phyloP scores from a whole-genome alignment of 1,140 invertebrate species.

The Acromyrmex echinatior region DNA sequence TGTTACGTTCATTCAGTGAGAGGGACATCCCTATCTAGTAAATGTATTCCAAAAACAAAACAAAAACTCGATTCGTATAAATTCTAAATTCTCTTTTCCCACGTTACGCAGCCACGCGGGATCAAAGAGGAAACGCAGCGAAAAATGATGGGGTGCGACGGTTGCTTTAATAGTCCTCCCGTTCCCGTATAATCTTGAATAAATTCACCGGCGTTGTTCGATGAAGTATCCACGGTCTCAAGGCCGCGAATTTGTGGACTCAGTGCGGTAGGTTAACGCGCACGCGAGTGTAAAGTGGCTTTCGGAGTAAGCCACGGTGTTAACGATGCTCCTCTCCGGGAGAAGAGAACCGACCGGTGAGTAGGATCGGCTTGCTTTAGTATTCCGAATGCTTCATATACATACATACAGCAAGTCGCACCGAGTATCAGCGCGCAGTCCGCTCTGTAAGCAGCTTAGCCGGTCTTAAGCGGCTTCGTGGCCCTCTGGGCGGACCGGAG shows the following conservation, averaged over 20 bases:
- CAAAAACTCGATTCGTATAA: constrained; percentile 41
- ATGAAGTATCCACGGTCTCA: constrained; percentile 39
- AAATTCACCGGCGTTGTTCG: constrained; percentile 49
- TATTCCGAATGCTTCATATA: constrained; percentile 60
- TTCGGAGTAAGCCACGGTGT: constrained; percentile 62
- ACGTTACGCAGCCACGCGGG: neutral
- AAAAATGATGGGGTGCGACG: constrained; percentile 31
- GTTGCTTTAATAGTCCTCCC: constrained; percentile 20
- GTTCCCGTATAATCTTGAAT: constrained; percentile 46
- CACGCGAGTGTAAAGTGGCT: constrained; percentile 61
- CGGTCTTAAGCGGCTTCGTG: constrained; percentile 71
- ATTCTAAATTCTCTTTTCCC: constrained; percentile 36
- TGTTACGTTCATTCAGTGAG: neutral
- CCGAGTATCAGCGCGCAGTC: constrained; percentile 35
- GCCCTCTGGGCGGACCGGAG: constrained; percentile 32
- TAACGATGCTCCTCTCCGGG: constrained; percentile 43
- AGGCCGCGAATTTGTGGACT: constrained; percentile 60
- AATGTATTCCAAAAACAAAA: neutral
- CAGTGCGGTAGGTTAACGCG: constrained; percentile 54
- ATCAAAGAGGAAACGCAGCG: neutral
- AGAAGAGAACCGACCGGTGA: constrained; percentile 18
- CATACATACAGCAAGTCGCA: constrained; percentile 34
- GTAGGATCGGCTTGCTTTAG: constrained; percentile 49
- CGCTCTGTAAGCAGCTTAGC: constrained; percentile 68
- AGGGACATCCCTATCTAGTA: neutral